Evolutionary conservation across 1,140 invertebrate species (phyloP).

Genomic region (Zaprionus capensis): DNA sequence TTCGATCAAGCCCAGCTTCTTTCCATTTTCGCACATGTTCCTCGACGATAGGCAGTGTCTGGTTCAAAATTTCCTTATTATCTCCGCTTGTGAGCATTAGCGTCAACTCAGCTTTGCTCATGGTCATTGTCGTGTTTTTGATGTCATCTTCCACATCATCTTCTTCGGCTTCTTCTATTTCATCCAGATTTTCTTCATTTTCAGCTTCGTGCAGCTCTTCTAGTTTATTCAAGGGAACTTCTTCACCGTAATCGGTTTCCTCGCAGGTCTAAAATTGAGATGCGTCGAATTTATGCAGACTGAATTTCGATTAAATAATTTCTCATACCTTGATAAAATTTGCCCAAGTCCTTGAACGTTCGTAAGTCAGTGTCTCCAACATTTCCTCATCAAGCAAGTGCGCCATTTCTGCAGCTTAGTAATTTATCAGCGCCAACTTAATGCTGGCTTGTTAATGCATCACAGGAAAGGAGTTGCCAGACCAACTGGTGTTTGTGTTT

Average conservation of each 20-base stretch:
- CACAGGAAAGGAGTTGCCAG: conserved; percentile 13
- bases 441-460: conserved; percentile 9
- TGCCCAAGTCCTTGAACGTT: conserved; percentile 63
- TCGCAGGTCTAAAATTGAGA: conserved; percentile 20
- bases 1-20: conserved; percentile 63
- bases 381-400: conserved; percentile 46
- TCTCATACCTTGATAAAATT: conserved; percentile 43
- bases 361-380: conserved; percentile 49
- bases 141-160: conserved; percentile 24
- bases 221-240: conserved; percentile 29
- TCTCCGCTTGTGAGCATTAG: conserved; percentile 44
- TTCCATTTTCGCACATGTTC: conserved; percentile 73
- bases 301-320: not conserved
- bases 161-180: conserved; percentile 39
- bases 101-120: conserved; percentile 51
- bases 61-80: conserved; percentile 61
- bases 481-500: not conserved
- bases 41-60: conserved; percentile 69
- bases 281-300: not conserved
- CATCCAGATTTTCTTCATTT: conserved; percentile 14
- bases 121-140: conserved; percentile 31
- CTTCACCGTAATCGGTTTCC: conserved; percentile 21
- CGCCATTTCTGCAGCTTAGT: conserved; percentile 37
- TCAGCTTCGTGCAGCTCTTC: conserved; percentile 38
- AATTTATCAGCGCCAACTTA: not conserved